Conservation (phyloP, 2,888 invertebrate species). For the Anorthoa munda region DNA sequence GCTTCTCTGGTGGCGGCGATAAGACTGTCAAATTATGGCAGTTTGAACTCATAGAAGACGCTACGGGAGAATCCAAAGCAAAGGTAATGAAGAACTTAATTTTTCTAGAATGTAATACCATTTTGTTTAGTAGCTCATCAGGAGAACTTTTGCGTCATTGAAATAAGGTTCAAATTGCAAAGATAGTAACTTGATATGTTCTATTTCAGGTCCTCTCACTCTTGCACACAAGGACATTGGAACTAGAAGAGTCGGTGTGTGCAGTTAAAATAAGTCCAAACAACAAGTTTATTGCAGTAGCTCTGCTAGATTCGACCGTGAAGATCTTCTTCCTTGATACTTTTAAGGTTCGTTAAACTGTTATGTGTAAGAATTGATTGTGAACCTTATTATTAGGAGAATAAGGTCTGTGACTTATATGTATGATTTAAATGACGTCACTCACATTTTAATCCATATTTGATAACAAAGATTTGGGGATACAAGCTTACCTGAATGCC, state of each 20-base stretch:
- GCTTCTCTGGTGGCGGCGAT: conserved; percentile 97
- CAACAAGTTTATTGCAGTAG: conserved; percentile 96
- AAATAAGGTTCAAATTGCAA: too few relatives aligned
- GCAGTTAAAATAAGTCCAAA: conserved; percentile 96
- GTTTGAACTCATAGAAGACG: conserved; percentile 95
- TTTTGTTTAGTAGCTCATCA: too few relatives aligned
- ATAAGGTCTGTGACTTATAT: neutral
- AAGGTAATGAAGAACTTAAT: conserved; percentile 78
- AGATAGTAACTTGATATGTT: conserved; percentile 1
- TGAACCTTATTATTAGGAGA: too few relatives aligned
- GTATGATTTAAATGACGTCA: too few relatives aligned
- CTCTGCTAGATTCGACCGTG: conserved; percentile 97
- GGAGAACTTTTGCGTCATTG: too few relatives aligned
- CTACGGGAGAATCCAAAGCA: conserved; percentile 91
- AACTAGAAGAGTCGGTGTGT: conserved; percentile 96
- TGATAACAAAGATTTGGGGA: too few relatives aligned
- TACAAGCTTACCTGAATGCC: too few relatives aligned
- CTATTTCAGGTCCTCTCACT: conserved; percentile 92
- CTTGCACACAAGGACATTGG: conserved; percentile 95
- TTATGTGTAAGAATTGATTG: neutral
- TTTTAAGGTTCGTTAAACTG: conserved; percentile 93
- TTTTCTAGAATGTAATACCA: neutral
- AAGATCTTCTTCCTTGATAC: conserved; percentile 98
- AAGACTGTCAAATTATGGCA: conserved; percentile 98
- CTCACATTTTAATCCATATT: too few relatives aligned